Conservation (phyloP, 1,140 invertebrate species). For the Apis laboriosa region DNA sequence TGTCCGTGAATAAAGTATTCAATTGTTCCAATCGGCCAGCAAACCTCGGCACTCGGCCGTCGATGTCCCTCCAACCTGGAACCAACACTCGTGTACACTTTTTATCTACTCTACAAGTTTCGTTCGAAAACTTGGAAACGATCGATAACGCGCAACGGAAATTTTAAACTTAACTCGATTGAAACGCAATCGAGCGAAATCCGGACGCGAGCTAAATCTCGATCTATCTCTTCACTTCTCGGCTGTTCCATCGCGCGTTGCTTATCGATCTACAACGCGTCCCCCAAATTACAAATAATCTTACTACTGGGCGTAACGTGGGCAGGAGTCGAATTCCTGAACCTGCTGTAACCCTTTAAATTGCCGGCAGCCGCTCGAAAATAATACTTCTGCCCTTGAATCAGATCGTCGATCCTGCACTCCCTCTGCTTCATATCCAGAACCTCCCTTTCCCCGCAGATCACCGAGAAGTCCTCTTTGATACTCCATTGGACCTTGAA, state of each 20-base stretch:
- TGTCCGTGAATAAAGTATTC: conserved; percentile 88
- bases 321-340: conserved; percentile 86
- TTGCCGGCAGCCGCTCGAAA: conserved; percentile 93
- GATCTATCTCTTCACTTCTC: background rate
- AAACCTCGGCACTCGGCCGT: conserved; percentile 85
- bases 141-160: background rate
- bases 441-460: conserved; percentile 90
- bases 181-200: background rate
- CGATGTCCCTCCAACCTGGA: conserved; percentile 90
- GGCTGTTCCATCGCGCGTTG: too few species aligned
- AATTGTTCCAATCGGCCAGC: conserved; percentile 86
- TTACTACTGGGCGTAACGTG: conserved; percentile 95
- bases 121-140: background rate
- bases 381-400: conserved; percentile 91
- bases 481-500: conserved; percentile 96
- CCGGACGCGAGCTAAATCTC: background rate
- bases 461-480: conserved; percentile 88
- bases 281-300: conserved; percentile 55
- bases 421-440: conserved; percentile 85
- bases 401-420: conserved; percentile 83
- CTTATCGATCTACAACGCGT: too few species aligned
- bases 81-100: background rate
- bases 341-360: conserved; percentile 94
- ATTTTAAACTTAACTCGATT: background rate
- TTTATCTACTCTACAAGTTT: background rate